Evolutionary conservation across 92 coral and sea anemone species (phyloP).

Genomic region (Parazoanthus darwini): DNA sequence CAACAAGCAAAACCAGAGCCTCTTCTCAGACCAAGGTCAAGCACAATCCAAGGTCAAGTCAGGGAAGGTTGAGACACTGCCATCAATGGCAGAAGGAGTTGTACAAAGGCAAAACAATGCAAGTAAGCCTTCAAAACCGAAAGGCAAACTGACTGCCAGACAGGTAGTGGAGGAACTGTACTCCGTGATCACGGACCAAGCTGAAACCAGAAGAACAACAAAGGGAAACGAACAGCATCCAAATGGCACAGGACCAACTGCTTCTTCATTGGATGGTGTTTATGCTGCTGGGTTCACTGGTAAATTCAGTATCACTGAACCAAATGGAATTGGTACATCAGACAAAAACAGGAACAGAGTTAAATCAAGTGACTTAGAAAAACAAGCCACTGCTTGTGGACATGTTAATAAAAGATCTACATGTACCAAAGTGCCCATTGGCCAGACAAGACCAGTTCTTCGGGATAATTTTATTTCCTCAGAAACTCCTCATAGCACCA

Average conservation of each 20-base stretch:
- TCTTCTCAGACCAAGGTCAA: background rate
- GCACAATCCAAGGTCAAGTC: background rate
- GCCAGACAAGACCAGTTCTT: background rate
- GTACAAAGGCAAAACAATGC: background rate
- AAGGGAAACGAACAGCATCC: background rate
- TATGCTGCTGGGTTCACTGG: constrained; percentile 9
- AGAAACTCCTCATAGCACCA: background rate
- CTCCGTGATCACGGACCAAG: constrained; percentile 54
- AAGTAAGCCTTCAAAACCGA: constrained; percentile 11
- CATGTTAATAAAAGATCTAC: background rate
- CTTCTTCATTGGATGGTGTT: constrained; percentile 14
- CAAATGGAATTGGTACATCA: background rate
- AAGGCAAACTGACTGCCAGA: constrained; percentile 57
- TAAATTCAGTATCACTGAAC: background rate
- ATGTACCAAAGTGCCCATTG: background rate
- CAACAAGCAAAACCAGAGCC: background rate
- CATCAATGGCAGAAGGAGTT: background rate
- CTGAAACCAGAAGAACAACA: constrained; percentile 42
- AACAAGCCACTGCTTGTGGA: background rate
- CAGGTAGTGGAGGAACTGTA: constrained; percentile 63
- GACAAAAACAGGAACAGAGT: background rate
- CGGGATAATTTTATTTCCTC: background rate
- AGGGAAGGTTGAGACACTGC: background rate
- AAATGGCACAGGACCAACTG: background rate
- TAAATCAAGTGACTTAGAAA: constrained; percentile 24